A percentile compares a stretch with the other conserved stretches of the same genome.
phyloP scores from a whole-genome alignment of 2,113 vertebrate species.

The Variabilichromis moorii region DNA sequence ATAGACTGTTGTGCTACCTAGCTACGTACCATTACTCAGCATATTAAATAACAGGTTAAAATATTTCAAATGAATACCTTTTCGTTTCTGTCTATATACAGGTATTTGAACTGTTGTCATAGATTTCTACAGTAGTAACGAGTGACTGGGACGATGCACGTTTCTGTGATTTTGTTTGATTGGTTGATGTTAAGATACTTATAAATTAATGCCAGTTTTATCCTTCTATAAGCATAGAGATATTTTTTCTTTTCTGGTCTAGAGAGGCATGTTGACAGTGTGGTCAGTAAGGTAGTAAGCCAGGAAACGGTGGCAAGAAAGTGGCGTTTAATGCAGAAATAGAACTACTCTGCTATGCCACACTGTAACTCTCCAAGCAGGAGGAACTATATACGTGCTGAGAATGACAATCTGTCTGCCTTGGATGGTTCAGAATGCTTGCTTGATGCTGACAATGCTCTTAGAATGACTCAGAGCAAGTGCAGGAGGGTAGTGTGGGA shows the following conservation, averaged over 20 bases:
- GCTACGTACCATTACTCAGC: neutral
- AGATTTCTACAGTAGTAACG: neutral
- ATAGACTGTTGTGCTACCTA: neutral
- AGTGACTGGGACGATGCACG: neutral
- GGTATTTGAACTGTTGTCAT: neutral
- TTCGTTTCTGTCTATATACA: neutral
- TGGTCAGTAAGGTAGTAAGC: neutral
- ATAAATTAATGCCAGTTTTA: neutral
- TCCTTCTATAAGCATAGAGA: neutral
- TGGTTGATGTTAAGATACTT: neutral
- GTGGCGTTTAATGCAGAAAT: neutral
- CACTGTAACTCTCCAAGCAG: neutral
- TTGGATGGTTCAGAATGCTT: neutral
- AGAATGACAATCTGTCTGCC: neutral
- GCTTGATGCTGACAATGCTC: slow-evolving; percentile 16
- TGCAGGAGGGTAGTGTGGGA: neutral
- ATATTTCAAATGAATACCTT: neutral
- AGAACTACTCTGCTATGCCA: neutral
- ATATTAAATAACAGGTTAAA: neutral
- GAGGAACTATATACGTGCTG: neutral
- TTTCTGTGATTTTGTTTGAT: neutral
- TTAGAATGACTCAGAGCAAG: neutral
- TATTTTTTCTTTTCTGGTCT: neutral
- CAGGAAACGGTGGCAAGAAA: neutral
- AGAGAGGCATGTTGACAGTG: neutral